Base-by-base conservation (phyloP, 2,797 vertebrate species). In the Serranus cabrilla region DNA sequence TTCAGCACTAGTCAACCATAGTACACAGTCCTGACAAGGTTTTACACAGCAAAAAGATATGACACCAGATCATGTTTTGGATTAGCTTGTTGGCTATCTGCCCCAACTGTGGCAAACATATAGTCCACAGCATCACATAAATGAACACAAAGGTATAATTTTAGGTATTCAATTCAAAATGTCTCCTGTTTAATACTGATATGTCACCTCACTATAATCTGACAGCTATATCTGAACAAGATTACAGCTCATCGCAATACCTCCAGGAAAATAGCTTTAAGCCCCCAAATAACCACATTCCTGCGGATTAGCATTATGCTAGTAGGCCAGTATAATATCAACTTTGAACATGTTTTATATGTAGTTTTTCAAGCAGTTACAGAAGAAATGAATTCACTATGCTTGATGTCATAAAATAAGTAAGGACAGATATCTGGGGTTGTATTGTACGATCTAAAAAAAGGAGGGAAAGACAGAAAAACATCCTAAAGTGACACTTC, bases 401-500 rank as follows among this genome's bases (percentile, higher is more conserved):
- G 27, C 25, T 37, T 75, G 1, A 31, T 55, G 50, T 64, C 8
- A 64, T 75, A 37, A 62, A 75, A 61, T 54, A 73, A 52, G 20
- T 39, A 50, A 60, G 25, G 14, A 55, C 16, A 63, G 18, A 68
- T 49, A 25, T 23, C 45, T 34, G 20, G 16, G 2, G 50, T 21
- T 73, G 37, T 55, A 49, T 69, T 40, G 25, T 65, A 60, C 42
- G 2, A 13, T 67, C 20, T 46, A 42, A 51, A 68, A 37, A 60
- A 46, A 12, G 5, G 52, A 1, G 7, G 9, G 7, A 39, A 25
- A 45, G 9, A 27, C 2, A 37, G 2, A 60, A 55, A 58, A 51
- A 13, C 52, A 39, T 27, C 70, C 3, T 61, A n/a, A 78, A 69
- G 50, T 79, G 81, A 77, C 75, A 83, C 71, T 84, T 90, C 50